Evolutionary conservation across 2,888 invertebrate species (phyloP).

Genomic region (Acronicta leporina): DNA sequence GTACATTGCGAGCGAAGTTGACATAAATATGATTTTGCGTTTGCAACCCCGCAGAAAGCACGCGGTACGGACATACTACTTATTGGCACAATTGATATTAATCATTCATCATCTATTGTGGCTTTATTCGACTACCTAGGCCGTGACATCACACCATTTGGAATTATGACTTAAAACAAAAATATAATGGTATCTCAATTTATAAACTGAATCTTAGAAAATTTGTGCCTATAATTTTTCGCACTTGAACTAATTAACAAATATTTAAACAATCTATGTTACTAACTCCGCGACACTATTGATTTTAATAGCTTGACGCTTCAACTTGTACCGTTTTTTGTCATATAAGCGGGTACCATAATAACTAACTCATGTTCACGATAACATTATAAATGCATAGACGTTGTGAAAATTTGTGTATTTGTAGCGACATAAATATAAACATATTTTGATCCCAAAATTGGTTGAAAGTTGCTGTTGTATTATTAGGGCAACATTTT

Average conservation of each 20-base stretch:
- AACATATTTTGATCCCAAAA: conserved; percentile 8
- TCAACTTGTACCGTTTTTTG: conserved; percentile 48
- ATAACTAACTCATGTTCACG: conserved; percentile 47
- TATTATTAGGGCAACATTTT: conserved; percentile 4
- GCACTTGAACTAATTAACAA: conserved; percentile 59
- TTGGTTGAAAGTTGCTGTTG: conserved; percentile 6
- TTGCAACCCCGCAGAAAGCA: conserved; percentile 9
- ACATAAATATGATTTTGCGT: conserved; percentile 12
- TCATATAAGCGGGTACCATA: conserved; percentile 46
- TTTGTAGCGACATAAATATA: conserved; percentile 38
- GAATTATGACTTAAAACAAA: conserved; percentile 29
- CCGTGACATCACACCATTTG: conserved; percentile 58
- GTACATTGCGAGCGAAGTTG: conserved; percentile 51
- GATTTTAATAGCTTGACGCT: conserved; percentile 62
- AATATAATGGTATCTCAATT: conserved; percentile 41
- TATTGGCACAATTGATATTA: conserved; percentile 52
- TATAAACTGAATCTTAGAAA: conserved; percentile 48
- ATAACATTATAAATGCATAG: conserved; percentile 39
- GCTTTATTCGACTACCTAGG: conserved; percentile 58
- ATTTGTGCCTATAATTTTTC: conserved; percentile 61
- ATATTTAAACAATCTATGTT: conserved; percentile 53
- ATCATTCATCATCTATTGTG: conserved; percentile 51
- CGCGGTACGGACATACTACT: conserved; percentile 39
- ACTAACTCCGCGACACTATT: conserved; percentile 59
- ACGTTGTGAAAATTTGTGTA: conserved; percentile 37